These are phyloP conservation scores for Lasioglossum malachurum DNA, from an alignment of 2,888 invertebrate species.

Conservation along the genomic window DNA sequence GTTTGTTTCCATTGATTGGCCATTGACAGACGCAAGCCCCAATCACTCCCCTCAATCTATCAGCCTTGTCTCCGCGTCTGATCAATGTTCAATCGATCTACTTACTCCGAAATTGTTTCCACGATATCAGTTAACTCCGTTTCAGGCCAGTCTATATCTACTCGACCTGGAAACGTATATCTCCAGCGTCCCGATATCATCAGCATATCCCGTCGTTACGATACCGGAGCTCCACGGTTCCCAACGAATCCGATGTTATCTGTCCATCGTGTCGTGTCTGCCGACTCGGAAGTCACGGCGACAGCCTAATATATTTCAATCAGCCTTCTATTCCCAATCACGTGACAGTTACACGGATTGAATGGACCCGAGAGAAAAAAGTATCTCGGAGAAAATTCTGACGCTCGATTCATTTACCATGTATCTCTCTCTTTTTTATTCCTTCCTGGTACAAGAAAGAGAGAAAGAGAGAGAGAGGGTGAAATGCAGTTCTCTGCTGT, in stretches of 20 bases:
- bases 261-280: constrained; percentile 1
- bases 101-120: not conserved
- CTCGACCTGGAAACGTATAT: constrained; percentile 3
- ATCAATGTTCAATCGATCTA: constrained; percentile 1
- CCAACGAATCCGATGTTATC: not conserved
- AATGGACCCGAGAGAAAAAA: not conserved
- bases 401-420: not conserved
- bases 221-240: not conserved
- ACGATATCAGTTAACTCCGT: not conserved
- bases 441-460: not conserved
- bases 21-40: not conserved
- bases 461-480: not conserved
- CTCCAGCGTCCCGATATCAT: not conserved
- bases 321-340: not conserved
- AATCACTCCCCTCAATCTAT: not conserved
- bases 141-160: not conserved
- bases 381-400: not conserved
- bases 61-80: not conserved
- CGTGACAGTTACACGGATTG: constrained; percentile 1
- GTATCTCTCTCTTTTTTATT: not conserved
- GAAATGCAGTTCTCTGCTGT: constrained; percentile 1
- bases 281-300: constrained; percentile 2
- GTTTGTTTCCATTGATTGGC: not conserved
- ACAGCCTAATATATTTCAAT: constrained; percentile 18
- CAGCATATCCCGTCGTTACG: constrained; percentile 1